phyloP scores from a whole-genome alignment of 2,113 vertebrate genomes.

The Glaucidium brasilianum region DNA sequence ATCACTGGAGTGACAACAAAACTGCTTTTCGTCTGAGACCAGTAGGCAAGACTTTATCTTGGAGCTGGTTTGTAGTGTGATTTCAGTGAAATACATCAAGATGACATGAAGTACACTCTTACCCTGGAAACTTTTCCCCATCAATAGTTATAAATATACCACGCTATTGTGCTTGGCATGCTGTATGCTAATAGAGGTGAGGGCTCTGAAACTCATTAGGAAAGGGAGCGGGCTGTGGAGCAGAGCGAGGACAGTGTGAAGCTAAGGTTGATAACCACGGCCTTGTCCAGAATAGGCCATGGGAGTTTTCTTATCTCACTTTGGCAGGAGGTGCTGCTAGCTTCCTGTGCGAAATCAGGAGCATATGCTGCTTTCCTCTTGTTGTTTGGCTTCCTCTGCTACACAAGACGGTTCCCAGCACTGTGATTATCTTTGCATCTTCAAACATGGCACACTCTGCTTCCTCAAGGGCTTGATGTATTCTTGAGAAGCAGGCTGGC shows the following conservation, averaged over 20 bases:
- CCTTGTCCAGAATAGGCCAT: constrained; percentile 91
- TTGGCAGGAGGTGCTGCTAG: constrained; percentile 93
- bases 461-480: constrained; percentile 99
- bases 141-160: constrained; percentile 76
- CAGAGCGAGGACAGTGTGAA: constrained; percentile 76
- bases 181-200: constrained; percentile 67
- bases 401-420: constrained; percentile 98
- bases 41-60: constrained; percentile 68
- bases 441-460: constrained; percentile 98
- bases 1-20: neutral
- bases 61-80: constrained; percentile 41
- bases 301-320: constrained; percentile 99
- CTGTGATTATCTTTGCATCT: constrained; percentile 98
- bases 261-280: constrained; percentile 83
- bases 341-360: constrained; percentile 99
- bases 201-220: constrained; percentile 72
- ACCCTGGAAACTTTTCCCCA: constrained; percentile 66
- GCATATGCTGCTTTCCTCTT: constrained; percentile 95
- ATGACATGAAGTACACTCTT: constrained; percentile 72
- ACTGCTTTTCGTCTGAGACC: neutral
- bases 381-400: constrained; percentile 99
- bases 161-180: constrained; percentile 73
- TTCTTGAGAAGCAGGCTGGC: constrained; percentile 79
- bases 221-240: constrained; percentile 68
- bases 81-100: constrained; percentile 62